These are phyloP conservation scores for Drosophila longiperda DNA, from an alignment of 2,888 invertebrate genomes.

Conservation along the genomic window DNA sequence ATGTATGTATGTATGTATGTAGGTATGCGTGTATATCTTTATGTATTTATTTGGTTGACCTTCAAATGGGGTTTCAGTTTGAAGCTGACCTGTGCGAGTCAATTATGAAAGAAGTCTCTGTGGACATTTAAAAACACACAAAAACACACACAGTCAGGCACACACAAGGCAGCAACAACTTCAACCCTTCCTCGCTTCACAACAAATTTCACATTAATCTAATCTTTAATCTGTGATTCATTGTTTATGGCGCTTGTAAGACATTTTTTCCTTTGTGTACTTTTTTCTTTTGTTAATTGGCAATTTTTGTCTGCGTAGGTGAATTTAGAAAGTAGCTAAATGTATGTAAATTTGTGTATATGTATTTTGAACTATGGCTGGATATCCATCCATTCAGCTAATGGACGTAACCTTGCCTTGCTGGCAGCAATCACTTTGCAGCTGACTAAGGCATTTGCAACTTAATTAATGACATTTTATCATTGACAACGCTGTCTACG, in stretches of 20 bases:
- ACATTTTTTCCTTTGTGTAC: conserved; percentile 6
- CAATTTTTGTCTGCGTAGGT: conserved; percentile 8
- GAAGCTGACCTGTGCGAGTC: conserved; percentile 2
- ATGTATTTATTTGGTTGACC: conserved; percentile 1
- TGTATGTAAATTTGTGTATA: conserved; percentile 1
- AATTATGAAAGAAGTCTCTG: not conserved
- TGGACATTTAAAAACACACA: not conserved
- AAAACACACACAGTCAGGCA: not conserved
- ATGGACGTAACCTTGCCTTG: conserved; percentile 35
- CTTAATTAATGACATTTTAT: conserved; percentile 55
- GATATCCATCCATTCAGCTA: conserved; percentile 10
- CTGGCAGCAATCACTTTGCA: conserved; percentile 30
- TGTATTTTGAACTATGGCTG: not conserved
- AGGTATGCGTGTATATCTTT: not conserved
- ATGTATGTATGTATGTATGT: not conserved
- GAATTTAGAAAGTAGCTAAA: conserved; percentile 1
- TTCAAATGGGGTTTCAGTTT: conserved; percentile 3
- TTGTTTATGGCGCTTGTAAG: conserved; percentile 38
- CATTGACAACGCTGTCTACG: conserved; percentile 41
- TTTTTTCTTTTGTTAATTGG: conserved; percentile 5
- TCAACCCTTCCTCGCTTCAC: not conserved
- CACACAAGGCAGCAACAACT: not conserved
- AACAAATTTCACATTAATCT: conserved; percentile 44
- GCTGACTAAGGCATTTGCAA: conserved; percentile 36
- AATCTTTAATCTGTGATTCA: conserved; percentile 55